Evolutionary conservation across 2,888 invertebrate genomes (phyloP).

Genomic region (Ophion slaviceki): DNA sequence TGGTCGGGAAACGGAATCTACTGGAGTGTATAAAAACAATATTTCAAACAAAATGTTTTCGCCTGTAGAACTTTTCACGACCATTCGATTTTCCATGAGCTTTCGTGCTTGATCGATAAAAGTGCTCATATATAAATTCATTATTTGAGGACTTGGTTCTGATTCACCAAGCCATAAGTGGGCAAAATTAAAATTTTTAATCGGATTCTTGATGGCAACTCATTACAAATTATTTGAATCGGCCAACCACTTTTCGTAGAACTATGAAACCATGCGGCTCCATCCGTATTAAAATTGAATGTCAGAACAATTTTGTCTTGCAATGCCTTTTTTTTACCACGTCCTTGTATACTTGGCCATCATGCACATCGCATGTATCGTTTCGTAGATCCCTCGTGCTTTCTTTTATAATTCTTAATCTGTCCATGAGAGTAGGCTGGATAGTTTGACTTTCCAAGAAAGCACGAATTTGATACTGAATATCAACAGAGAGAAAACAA

Average conservation of each 20-base stretch:
- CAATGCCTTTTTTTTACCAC: conserved; percentile 23
- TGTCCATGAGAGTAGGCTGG: conserved; percentile 25
- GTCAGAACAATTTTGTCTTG: conserved; percentile 30
- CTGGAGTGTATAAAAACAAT: conserved; percentile 34
- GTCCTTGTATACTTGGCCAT: conserved; percentile 31
- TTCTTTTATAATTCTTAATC: conserved; percentile 26
- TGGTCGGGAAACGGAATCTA: conserved; percentile 32
- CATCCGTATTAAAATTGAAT: conserved; percentile 54
- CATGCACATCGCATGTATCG: conserved; percentile 46
- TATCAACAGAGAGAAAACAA: conserved; percentile 43
- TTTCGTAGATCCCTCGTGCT: conserved; percentile 1
- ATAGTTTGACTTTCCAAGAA: conserved; percentile 39
- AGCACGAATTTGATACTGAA: conserved; percentile 50
- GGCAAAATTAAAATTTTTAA: conserved; percentile 50
- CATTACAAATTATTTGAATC: conserved; percentile 40
- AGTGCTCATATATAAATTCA: conserved; percentile 40
- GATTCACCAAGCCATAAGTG: conserved; percentile 24
- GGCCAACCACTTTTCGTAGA: conserved; percentile 47
- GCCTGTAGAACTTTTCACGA: conserved; percentile 23
- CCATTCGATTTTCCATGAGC: conserved; percentile 20
- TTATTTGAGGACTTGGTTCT: conserved; percentile 41
- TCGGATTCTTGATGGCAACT: conserved; percentile 39
- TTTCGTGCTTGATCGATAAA: conserved; percentile 19
- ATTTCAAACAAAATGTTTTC: conserved; percentile 22
- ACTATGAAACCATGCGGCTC: conserved; percentile 45